Evolutionary conservation across 2,797 vertebrate genomes (phyloP), one percentile per base, ranked within the genome.

Genomic region (Lagodon rhomboides): DNA sequence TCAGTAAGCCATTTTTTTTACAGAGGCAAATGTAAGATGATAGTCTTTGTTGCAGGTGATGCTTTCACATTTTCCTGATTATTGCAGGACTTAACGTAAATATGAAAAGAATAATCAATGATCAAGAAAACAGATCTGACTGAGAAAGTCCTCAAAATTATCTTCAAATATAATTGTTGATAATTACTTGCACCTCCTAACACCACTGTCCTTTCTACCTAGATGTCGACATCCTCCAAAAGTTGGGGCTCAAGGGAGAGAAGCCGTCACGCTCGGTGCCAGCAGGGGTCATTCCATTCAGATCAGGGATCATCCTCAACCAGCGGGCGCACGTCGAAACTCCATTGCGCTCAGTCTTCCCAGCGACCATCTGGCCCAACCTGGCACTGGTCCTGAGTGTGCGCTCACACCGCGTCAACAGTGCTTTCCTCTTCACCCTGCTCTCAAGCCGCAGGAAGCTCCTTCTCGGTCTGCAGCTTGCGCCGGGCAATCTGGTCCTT

Each of bases 171-270:
- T 12, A 27, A 44, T 43, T 38, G 38, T 38, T 38, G 38, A 50
- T 75, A 25, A 67, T 70, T 53, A 53, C 68, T 47, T 77, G 58
- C 63, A 69, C 43, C 15, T 81, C 38, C 77, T 90, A 85, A 93
- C 62, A 13, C 25, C 3, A 11, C 50, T 86, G 53, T 87, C 49
- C 5, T 20, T 68, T 85, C 58, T 73, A 11, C 49, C 11, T 91
- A 99, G 98, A 98, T 98, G 98, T 98, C 96, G 98, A 99, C 72
- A 96, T 99, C 92, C 97, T 99, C 92, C 97, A 98, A 90, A 96
- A 89, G 90, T 93, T 99, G 96, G 97, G 97, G 93, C 97, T 99
- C 93, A 96, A 96, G 91, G 96, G 96, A 95, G 97, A 96, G 80
- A 97, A 97, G 93, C 91, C 95, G 1, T 95, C 95, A 16, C 96